Evolutionary conservation across 2,797 vertebrate genomes (phyloP).

Genomic region (Liasis olivaceus): DNA sequence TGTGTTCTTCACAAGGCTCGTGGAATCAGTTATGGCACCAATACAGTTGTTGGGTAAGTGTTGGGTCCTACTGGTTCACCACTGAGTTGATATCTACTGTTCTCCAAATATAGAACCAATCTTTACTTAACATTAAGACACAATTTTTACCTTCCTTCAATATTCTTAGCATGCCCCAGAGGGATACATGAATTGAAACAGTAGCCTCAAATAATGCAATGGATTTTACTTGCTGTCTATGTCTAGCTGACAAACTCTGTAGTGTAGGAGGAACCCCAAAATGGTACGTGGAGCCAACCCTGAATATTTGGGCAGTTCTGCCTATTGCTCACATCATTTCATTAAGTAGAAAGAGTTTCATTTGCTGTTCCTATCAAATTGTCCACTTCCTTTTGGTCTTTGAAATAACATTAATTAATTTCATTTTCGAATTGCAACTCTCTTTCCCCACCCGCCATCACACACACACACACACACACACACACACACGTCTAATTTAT

Average conservation of each 20-base stretch:
- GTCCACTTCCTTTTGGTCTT: neutral
- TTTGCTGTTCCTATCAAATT: neutral
- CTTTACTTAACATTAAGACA: neutral
- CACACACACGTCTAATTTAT: neutral
- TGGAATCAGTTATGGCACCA: neutral
- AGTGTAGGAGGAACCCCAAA: neutral
- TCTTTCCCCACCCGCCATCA: neutral
- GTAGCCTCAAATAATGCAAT: neutral
- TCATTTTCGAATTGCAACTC: neutral
- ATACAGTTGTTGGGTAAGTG: neutral
- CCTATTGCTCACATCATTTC: neutral
- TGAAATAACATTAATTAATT: constrained; percentile 1
- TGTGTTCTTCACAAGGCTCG: neutral
- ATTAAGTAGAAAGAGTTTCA: neutral
- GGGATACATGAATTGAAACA: neutral
- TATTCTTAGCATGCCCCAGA: neutral
- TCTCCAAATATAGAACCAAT: neutral
- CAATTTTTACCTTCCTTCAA: neutral
- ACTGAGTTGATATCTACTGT: neutral
- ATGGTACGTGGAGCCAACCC: neutral
- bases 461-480: too few relatives aligned
- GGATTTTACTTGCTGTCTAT: neutral
- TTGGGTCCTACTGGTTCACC: neutral
- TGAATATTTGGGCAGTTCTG: neutral
- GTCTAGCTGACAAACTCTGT: neutral